Evolutionary conservation across 35 echinoderm and acorn worm genomes (phyloP).

Genomic region (Amphiura filiformis): DNA sequence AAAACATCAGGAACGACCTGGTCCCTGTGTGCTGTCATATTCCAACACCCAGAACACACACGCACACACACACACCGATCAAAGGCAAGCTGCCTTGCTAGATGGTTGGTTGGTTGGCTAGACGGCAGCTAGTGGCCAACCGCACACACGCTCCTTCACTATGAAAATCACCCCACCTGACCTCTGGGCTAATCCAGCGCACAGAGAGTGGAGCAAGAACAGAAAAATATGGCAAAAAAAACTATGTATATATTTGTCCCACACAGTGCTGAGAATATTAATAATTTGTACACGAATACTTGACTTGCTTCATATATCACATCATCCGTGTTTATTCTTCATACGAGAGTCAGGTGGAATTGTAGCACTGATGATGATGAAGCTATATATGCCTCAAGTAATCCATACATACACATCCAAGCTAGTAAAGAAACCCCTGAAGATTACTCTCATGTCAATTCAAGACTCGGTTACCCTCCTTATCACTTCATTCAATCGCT

Average conservation of each 20-base stretch:
- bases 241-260: neutral
- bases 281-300: neutral
- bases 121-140: neutral
- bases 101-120: neutral
- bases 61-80: neutral
- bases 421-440: neutral
- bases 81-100: neutral
- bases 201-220: neutral
- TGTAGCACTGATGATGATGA: neutral
- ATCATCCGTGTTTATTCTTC: neutral
- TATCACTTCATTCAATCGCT: neutral
- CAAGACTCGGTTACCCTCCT: neutral
- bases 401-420: neutral
- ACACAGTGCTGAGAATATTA: neutral
- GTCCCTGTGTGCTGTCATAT: conserved; percentile 7
- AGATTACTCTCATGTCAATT: neutral
- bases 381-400: neutral
- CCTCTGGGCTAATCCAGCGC: neutral
- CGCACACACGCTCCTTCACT: neutral
- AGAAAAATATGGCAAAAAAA: neutral
- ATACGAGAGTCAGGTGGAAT: neutral
- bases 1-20: conserved; percentile 2
- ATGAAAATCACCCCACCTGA: neutral
- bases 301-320: neutral
- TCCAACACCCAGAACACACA: neutral